Conservation (phyloP, 2,113 vertebrate species). For the Phaetusa simplex region DNA sequence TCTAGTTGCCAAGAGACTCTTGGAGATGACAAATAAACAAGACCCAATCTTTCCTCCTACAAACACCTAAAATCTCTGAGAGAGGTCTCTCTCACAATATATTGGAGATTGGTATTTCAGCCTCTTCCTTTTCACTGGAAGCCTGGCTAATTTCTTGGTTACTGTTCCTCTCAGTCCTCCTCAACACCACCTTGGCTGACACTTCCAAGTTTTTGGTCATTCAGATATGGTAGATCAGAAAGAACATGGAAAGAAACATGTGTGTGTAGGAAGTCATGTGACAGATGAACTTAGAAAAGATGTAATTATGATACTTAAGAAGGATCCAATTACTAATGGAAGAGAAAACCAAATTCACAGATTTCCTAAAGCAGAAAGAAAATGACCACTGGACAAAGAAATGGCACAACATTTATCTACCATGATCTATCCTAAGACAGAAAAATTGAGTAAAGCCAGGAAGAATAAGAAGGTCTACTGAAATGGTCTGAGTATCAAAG, state of each 20-base stretch:
- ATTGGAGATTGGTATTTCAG: not conserved
- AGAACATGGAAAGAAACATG: not conserved
- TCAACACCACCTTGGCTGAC: not conserved
- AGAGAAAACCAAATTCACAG: not conserved
- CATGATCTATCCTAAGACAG: not conserved
- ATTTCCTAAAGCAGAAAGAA: not conserved
- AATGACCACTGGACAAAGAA: not conserved
- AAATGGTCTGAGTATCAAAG: not conserved
- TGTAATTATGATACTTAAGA: not conserved
- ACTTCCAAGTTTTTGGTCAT: not conserved
- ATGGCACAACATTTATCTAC: not conserved
- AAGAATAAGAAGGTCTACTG: not conserved
- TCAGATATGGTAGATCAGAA: not conserved
- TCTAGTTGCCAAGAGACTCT: not conserved
- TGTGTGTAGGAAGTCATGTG: not conserved
- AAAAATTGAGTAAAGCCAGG: not conserved
- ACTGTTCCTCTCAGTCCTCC: not conserved
- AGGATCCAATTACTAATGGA: not conserved
- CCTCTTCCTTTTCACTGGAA: not conserved
- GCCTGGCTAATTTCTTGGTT: not conserved
- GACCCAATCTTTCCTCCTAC: not conserved
- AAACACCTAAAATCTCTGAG: not conserved
- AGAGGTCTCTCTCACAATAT: not conserved
- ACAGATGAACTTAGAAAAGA: not conserved
- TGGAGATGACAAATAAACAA: not conserved